Conservation (phyloP, 2,888 invertebrate species). For the Chydorus sphaericus region DNA sequence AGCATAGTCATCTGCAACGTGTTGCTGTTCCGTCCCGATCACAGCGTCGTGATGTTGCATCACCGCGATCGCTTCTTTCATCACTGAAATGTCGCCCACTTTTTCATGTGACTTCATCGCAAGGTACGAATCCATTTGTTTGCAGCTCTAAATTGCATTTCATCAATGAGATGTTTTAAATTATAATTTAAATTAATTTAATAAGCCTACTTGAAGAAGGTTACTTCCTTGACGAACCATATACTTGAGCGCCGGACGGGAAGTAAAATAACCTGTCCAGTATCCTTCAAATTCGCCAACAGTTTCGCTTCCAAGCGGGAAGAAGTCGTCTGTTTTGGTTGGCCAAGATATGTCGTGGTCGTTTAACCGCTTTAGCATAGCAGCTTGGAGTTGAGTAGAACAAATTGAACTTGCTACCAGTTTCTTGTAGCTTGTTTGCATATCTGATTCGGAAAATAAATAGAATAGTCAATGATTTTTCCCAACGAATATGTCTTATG, state of each 20-base stretch:
- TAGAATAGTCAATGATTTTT: too few species aligned
- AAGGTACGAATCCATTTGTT: conserved; percentile 52
- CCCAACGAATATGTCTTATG: too few species aligned
- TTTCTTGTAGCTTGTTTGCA: conserved; percentile 15
- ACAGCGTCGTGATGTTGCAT: conserved; percentile 83
- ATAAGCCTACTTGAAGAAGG: conserved; percentile 53
- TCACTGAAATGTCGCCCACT: conserved; percentile 36
- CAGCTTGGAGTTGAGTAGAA: conserved; percentile 77
- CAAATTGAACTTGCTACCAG: conserved; percentile 17
- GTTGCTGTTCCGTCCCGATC: conserved; percentile 72
- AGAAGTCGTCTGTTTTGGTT: conserved; percentile 70
- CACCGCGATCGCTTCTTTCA: conserved; percentile 29
- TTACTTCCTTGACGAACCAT: conserved; percentile 60
- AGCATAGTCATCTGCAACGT: conserved; percentile 78
- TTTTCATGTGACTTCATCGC: conserved; percentile 36
- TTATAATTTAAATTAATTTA: neutral
- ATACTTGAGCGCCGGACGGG: conserved; percentile 62
- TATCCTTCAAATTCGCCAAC: too few species aligned
- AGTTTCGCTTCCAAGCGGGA: conserved; percentile 74
- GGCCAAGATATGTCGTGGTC: conserved; percentile 50
- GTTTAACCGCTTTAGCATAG: conserved; percentile 61
- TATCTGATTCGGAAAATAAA: conserved; percentile 13
- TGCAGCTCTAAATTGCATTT: conserved; percentile 43
- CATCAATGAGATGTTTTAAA: neutral
- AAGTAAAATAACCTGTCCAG: conserved; percentile 88